Evolutionary conservation across 2,888 invertebrate genomes (phyloP).

Genomic region (Cacoxenus indagator): DNA sequence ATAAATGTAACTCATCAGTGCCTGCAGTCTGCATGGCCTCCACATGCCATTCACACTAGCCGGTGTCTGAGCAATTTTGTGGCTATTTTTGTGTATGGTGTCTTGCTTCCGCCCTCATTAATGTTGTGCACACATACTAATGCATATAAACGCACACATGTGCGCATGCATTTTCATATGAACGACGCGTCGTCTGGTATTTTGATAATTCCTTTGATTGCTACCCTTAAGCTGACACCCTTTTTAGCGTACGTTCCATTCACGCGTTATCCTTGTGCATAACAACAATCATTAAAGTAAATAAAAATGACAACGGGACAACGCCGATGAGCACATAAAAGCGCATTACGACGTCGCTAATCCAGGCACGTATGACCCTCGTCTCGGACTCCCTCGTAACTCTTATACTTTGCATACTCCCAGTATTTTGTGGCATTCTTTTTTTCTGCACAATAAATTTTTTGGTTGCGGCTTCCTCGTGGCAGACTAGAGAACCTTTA

Average conservation of each 20-base stretch:
- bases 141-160: background rate
- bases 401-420: background rate
- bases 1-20: no score
- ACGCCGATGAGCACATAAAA: conserved; percentile 8
- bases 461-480: no score
- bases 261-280: background rate
- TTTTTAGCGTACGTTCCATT: background rate
- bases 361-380: background rate
- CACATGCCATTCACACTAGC: background rate
- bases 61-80: background rate
- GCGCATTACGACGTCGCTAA: conserved; percentile 12
- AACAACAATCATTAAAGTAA: conserved; percentile 14
- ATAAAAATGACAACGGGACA: conserved; percentile 7
- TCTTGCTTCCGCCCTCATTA: background rate
- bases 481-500: no score
- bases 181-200: conserved; percentile 8
- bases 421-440: background rate
- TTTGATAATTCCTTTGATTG: background rate
- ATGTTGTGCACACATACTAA: background rate
- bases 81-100: conserved; percentile 6
- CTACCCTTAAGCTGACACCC: background rate
- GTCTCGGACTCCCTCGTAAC: background rate
- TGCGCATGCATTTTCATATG: background rate
- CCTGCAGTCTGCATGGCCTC: no score
- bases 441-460: conserved; percentile 19